Base-by-base conservation (phyloP, 2,888 invertebrate genomes). In the Tineola bisselliella region DNA sequence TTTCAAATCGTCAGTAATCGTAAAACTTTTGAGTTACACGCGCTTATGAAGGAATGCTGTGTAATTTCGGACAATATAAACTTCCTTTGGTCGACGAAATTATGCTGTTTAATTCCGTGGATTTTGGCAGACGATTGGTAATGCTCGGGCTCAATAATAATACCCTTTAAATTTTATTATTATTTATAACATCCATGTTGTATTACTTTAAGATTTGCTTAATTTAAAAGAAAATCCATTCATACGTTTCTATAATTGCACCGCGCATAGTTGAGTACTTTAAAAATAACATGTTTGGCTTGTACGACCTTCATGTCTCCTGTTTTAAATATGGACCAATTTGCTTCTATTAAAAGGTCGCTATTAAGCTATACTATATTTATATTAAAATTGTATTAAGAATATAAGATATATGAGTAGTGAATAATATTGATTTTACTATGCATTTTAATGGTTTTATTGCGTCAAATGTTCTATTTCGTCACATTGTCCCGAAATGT, bases 401-500 rank as follows among this genome's bases (percentile, higher is more conserved):
- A 25, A 4, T 4, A 4, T 4, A 25, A 25, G 2, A 6, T 6
- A 2, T 25, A 25, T 25, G 25, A 25, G n/a, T n/a, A n/a, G n/a
- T n/a, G n/a, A n/a, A n/a, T n/a, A n/a, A n/a, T n/a, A n/a, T n/a
- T 10, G 10, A 38, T 38, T 10, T 12, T 38, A 3, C 38, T 3
- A 38, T 38, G 10, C 3, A 38, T 38, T 38, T 38, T 38, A 38
- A 38, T 38, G 10, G 38, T 38, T 38, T 38, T n/a, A 10, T 31
- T 31, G 10, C 31, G 31, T 8, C 10, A 31, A 10, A 10, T 31
- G 10, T 38, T 38, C 38, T 38, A 48, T 17, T 48, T 48, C 17
- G 33, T 58, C 58, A 33, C 33, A 10, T 30, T 48, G 44, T 60
- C 31, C 18, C 33, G 13, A 48, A 59, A 56, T 69, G 72, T 67